Evolutionary conservation across 2,113 vertebrate species (phyloP).

Genomic region (Hippocampus barbouri): DNA sequence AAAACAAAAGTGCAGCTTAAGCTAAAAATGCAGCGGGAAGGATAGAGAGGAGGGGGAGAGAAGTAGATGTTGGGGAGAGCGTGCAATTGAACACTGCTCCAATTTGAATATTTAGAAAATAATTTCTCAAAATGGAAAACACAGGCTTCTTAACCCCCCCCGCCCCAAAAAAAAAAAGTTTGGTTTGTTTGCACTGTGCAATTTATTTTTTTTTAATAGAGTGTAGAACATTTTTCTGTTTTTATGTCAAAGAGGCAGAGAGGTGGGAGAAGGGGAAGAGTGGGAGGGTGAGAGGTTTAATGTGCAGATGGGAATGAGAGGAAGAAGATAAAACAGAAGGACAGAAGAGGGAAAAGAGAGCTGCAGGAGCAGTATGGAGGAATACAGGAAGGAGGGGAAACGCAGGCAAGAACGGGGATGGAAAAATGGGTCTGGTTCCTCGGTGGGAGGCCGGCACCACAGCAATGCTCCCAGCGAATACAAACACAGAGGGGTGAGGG

Average conservation of each 20-base stretch:
- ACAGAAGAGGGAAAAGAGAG: slow-evolving; percentile 42
- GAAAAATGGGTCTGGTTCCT: slow-evolving; percentile 58
- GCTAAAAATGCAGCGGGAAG: slow-evolving; percentile 60
- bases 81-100: slow-evolving; percentile 56
- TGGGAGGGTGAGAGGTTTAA: slow-evolving; percentile 6
- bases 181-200: slow-evolving; percentile 48
- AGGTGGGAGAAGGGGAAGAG: slow-evolving; percentile 21
- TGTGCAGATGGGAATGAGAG: slow-evolving; percentile 21
- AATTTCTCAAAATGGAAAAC: slow-evolving; percentile 65
- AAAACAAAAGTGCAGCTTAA: slow-evolving; percentile 76
- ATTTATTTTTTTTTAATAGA: slow-evolving; percentile 38
- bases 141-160: slow-evolving; percentile 36
- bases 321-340: slow-evolving; percentile 25
- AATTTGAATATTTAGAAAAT: slow-evolving; percentile 55
- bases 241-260: slow-evolving; percentile 39
- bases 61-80: slow-evolving; percentile 59
- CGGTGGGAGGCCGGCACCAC: slow-evolving; percentile 56
- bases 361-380: slow-evolving; percentile 52
- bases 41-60: slow-evolving; percentile 42
- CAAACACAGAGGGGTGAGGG: slow-evolving; percentile 52
- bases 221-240: slow-evolving; percentile 53
- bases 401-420: slow-evolving; percentile 47
- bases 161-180: slow-evolving; percentile 13
- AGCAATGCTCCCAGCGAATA: slow-evolving; percentile 57
- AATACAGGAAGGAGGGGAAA: slow-evolving; percentile 42